Base-by-base conservation (phyloP, 2,113 vertebrate species). In the Phaetusa simplex region DNA sequence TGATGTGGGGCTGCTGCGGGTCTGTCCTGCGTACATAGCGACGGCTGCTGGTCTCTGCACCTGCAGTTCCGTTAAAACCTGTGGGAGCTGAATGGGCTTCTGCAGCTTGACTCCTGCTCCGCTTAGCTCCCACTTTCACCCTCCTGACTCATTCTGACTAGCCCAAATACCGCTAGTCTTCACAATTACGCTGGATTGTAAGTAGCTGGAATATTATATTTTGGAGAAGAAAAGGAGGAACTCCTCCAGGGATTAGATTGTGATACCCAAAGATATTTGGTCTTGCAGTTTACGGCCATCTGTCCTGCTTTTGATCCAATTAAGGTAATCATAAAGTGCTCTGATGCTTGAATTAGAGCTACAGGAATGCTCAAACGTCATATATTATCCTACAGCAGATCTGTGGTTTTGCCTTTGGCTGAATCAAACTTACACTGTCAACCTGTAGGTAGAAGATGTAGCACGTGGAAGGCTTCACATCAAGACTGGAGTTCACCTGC, bases 41-140 rank as follows among this genome's bases (percentile, higher is more conserved):
- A 10, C 0, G 0, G 13, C 16, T 15, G 5, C 3, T 4, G 26
- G 11, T 43, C 15, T 45, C 56, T 0, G 0, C 29, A 13, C 36
- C 69, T 40, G 45, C 30, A 5, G 7, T 18, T 78, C 4, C 0
- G 11, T 85, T 78, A n/a, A 15, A 53, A 23, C 47, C 4, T 0
- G 4, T 36, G 19, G 40, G 32, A 64, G 27, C 32, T 29, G 52
- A 45, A 30, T 9, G 11, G 55, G n/a, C 20, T 30, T 17, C n/a
- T 22, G 85, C 81, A 26, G 34, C 29, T 59, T 29, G 8, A 2
- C 42, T 19, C 58, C 61, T 52, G 74, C 69, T 67, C 15, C 0
- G 3, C 45, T 45, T 16, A 7, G 38, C 73, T 66, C 56, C 45
- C 0, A 0, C 9, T 53, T 49, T 65, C 58, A 23, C 29, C 62